Base-by-base conservation (phyloP, 2,888 invertebrate species). In the Papilio protenor region DNA sequence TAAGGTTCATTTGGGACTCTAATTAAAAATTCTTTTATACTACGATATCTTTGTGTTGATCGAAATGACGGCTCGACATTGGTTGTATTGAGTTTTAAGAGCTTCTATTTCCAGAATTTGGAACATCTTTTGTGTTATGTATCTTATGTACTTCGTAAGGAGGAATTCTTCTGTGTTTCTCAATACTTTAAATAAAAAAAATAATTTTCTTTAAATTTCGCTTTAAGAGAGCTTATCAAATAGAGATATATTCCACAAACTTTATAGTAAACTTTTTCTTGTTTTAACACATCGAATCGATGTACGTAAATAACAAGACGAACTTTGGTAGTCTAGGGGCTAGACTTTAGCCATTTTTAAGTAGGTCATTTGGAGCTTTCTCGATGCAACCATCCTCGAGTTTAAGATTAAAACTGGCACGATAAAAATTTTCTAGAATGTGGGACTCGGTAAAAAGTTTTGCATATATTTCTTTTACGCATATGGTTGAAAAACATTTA, bases 341-440 rank as follows among this genome's bases (percentile, higher is more conserved):
- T 8, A 40, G 40, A 40, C 40, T n/a, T n/a, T 40, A 40, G 8
- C 23, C 64, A 64, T 61, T 64, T 66, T 12, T 57, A 77, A 73
- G 66, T 77, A 73, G 77, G 57, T 73, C 55, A 66, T 77, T 77
- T 69, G 57, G 27, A 73, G 55, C 21, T 66, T 73, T 57, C 69
- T 77, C 57, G n/a, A n/a, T n/a, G n/a, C 64, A 52, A 49, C 55
- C 76, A 33, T 59, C 16, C 76, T 40, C 64, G 27, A 73, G 66
- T 45, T 5, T 57, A 57, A 73, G 66, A 73, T 77, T 66, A 73
- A 77, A 77, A 73, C 73, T 52, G 76, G 76, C 52, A 64, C 73
- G 23, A 77, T 40, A 57, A 77, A 16, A 57, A 64, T 72, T 52
- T 72, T 72, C 71, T 40, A 18, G 72, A 73, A 66, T 66, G 8